Conservation (phyloP, 1,140 invertebrate genomes). For the Planococcus citri region DNA sequence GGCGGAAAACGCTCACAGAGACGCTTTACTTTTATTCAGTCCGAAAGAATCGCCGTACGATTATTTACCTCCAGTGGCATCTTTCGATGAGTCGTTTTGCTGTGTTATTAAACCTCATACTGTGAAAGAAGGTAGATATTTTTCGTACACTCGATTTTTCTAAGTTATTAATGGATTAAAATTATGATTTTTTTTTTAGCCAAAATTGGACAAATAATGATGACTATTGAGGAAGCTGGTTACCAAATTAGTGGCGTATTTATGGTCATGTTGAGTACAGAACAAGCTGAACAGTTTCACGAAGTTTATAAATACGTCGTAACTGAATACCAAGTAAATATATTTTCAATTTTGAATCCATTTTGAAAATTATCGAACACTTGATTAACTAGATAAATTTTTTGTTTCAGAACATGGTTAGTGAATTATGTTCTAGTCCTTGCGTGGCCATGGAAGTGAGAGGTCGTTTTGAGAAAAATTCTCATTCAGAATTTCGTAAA, state of each 20-base stretch:
- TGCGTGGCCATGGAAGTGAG: constrained; percentile 76
- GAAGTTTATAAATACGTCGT: constrained; percentile 89
- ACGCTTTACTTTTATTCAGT: neutral
- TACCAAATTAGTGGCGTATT: constrained; percentile 67
- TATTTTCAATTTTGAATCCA: constrained; percentile 17
- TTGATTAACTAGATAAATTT: no score
- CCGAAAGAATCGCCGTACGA: neutral
- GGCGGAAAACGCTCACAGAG: constrained; percentile 14
- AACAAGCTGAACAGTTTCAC: constrained; percentile 78
- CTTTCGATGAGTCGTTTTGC: constrained; percentile 54
- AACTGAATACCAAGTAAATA: constrained; percentile 57
- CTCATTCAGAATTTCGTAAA: constrained; percentile 60
- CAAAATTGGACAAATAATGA: constrained; percentile 34
- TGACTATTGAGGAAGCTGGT: constrained; percentile 55
- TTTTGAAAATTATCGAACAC: neutral
- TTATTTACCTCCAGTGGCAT: neutral
- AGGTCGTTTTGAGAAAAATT: constrained; percentile 45
- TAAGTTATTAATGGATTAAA: no score
- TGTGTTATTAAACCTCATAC: constrained; percentile 89
- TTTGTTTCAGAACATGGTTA: constrained; percentile 58
- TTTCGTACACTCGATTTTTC: constrained; percentile 14
- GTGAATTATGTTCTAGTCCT: constrained; percentile 64
- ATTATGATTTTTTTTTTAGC: constrained; percentile 11
- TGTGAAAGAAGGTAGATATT: constrained; percentile 47
- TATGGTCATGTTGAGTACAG: constrained; percentile 61